Evolutionary conservation across 2,888 invertebrate species (phyloP), one percentile per base, ranked within the genome.

Genomic region (Cheilosia grossa): DNA sequence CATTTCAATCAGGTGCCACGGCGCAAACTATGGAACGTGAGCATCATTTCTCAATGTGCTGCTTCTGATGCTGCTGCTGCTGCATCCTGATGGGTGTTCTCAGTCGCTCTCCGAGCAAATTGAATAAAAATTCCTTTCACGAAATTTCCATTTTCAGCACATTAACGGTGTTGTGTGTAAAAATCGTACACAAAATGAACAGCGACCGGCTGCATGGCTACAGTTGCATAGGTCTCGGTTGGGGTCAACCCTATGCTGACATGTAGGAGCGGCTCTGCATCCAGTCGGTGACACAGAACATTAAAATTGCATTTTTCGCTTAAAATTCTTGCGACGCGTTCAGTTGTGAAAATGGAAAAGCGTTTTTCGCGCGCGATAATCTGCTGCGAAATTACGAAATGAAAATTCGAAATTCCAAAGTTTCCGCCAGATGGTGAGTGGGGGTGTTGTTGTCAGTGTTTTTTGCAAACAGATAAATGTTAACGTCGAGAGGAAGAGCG

Each of bases 121-220:
- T 77, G 73, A 80, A 85, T 81, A 51, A 79, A 81, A 77, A 72
- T 81, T 83, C 82, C 74, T 73, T 79, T 58, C 79, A 83, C 79
- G 83, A 67, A 67, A 81, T 80, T 79, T 83, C 74, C 66, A 85
- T 85, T 85, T 85, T 85, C 85, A 80, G 56, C 80, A 81, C 80
- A 81, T 85, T 85, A 85, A 72, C 81, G 56, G 51, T 51, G 56
- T 51, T 58, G 17, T 58, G 66, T 47, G 47, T 24, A 61, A 70
- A 53, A 42, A 40, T 64, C 40, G 13, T 15, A 53, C 19, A 24
- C 33, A 19, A 5, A 74, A 61, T 17, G 40, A 56, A 37, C 27
- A 67, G 53, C 30, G 17, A 69, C 51, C 15, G 42, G 37, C 63
- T 21, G 19, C 21, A 47, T 17, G 17, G 37, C 10, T 37, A 13